A percentile compares a stretch with the other conserved stretches of the same genome.
Conservation (phyloP, 2,797 vertebrate species). For the Myotis planiceps region DNA sequence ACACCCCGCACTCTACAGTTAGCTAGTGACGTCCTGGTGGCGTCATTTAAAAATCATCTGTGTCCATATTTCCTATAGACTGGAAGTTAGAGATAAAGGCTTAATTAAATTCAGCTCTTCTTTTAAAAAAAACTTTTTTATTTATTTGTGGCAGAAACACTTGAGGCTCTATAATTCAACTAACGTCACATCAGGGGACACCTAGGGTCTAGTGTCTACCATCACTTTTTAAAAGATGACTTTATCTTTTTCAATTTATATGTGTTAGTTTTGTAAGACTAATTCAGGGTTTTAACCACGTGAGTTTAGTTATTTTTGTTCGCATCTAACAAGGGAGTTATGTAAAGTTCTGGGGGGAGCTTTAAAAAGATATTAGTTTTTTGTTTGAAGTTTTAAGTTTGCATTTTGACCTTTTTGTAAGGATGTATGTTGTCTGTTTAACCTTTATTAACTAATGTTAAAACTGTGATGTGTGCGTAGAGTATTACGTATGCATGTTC, state of each 20-base stretch:
- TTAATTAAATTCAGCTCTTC: background rate
- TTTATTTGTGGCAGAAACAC: background rate
- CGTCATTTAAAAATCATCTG: background rate
- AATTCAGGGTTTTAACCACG: background rate
- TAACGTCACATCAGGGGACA: background rate
- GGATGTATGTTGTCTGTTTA: constrained; percentile 95
- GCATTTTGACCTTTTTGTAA: constrained; percentile 94
- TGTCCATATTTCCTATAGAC: background rate
- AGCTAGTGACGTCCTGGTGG: background rate
- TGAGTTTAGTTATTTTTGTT: constrained; percentile 17
- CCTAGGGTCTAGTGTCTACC: too few relatives aligned
- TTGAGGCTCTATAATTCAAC: background rate
- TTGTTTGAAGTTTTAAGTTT: constrained; percentile 92
- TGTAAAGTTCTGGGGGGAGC: background rate
- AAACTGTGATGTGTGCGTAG: constrained; percentile 96
- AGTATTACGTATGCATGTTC: constrained; percentile 93
- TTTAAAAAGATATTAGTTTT: constrained; percentile 88
- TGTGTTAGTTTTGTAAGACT: background rate
- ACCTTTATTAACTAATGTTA: constrained; percentile 93
- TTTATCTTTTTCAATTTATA: background rate
- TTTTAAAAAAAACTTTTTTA: background rate
- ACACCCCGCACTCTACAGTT: background rate
- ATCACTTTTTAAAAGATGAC: background rate
- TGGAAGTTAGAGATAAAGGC: background rate
- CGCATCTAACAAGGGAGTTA: background rate